A percentile compares a stretch with the other conserved stretches of the same genome.
Conservation (phyloP, 2,888 invertebrate genomes). For the Chloromyia formosa region DNA sequence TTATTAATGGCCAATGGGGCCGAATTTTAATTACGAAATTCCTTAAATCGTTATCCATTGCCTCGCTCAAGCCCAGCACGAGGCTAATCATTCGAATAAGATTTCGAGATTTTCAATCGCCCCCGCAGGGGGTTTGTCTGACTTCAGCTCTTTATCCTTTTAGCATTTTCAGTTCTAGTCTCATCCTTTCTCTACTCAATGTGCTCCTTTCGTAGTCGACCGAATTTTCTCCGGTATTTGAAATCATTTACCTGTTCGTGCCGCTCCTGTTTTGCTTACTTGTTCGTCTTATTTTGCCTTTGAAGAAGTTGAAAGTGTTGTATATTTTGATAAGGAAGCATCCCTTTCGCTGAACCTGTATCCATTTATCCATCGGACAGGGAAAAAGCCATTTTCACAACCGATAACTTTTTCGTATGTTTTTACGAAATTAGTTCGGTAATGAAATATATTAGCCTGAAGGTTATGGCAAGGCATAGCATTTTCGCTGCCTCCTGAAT, state of each 20-base stretch:
- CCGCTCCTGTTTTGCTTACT: not conserved
- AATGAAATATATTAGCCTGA: conserved; percentile 28
- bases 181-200: not conserved
- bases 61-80: not conserved
- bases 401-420: conserved; percentile 12
- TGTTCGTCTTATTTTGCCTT: not conserved
- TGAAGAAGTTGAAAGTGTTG: not conserved
- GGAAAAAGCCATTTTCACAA: not conserved
- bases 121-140: not conserved
- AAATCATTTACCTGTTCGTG: not conserved
- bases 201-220: not conserved
- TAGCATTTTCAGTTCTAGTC: not conserved
- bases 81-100: not conserved
- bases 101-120: not conserved
- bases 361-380: not conserved
- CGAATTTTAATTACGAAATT: conserved; percentile 34
- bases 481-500: not conserved
- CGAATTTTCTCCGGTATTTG: not conserved
- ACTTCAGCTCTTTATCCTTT: not conserved
- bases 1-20: conserved; percentile 34
- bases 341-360: not conserved
- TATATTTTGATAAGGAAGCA: not conserved
- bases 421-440: conserved; percentile 10
- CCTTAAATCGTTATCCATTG: not conserved
- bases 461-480: not conserved